Conservation (phyloP, 1,140 invertebrate genomes). For the Aphidius gifuensis region DNA sequence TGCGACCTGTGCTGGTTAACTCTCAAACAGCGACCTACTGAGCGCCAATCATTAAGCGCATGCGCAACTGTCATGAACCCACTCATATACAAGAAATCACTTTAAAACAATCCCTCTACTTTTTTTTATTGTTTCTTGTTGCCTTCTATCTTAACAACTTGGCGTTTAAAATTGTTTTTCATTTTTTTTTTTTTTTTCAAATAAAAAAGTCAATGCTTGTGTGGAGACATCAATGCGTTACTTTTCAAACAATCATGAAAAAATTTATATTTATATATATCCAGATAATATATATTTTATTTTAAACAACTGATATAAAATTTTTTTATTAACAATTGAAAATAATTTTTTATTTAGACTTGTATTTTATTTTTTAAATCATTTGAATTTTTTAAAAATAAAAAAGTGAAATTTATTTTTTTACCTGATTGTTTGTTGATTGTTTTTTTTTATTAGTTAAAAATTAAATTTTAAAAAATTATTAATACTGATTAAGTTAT, state of each 20-base stretch:
- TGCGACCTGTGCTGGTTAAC: constrained; percentile 25
- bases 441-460: no score
- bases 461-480: not conserved
- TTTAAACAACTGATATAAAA: no score
- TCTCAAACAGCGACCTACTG: constrained; percentile 43
- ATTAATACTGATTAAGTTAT: not conserved
- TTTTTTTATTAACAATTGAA: no score
- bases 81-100: not conserved
- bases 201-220: not conserved
- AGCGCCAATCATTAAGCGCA: constrained; percentile 34
- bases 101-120: not conserved
- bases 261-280: no score
- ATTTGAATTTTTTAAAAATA: no score
- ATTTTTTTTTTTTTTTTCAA: not conserved
- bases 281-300: no score
- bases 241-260: no score
- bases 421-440: no score
- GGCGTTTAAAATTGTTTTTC: not conserved
- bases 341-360: no score
- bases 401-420: no score
- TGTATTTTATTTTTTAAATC: no score
- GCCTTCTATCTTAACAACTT: not conserved
- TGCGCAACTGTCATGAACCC: constrained; percentile 26
- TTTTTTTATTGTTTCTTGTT: no score
- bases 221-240: not conserved